Percentiles rank a stretch among this genome's conserved stretches.
These are phyloP conservation scores for Falco rusticolus DNA, from an alignment of 2,797 vertebrate genomes.

Conservation along the genomic window DNA sequence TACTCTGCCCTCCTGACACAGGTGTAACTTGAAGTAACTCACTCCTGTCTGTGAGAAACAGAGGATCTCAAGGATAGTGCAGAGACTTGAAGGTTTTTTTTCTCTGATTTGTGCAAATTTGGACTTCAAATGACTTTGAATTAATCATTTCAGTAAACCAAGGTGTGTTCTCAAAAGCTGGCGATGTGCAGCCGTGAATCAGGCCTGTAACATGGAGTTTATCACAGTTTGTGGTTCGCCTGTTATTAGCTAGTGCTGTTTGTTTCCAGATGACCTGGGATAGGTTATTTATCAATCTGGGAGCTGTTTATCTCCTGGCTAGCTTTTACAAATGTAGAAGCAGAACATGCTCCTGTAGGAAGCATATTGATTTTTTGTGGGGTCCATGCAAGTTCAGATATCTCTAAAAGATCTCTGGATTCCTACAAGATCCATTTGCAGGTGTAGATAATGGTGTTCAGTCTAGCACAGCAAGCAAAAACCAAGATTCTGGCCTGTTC, in stretches of 20 bases:
- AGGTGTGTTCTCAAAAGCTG: neutral
- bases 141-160: neutral
- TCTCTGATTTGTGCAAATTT: neutral
- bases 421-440: constrained; percentile 56
- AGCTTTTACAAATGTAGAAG: constrained; percentile 32
- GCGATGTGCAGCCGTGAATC: neutral
- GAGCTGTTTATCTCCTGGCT: constrained; percentile 33
- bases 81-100: neutral
- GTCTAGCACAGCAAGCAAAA: neutral
- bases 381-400: constrained; percentile 40
- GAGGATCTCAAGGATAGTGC: neutral
- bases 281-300: constrained; percentile 35
- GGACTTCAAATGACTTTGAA: neutral
- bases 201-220: neutral
- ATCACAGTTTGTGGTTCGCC: neutral
- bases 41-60: neutral
- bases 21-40: neutral
- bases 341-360: constrained; percentile 8
- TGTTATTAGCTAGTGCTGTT: constrained; percentile 30
- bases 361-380: constrained; percentile 51
- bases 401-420: constrained; percentile 57
- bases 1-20: neutral
- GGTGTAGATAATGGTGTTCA: constrained; percentile 25
- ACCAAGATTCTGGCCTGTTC: neutral
- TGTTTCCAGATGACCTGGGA: constrained; percentile 26